Evolutionary conservation across 2,888 invertebrate genomes (phyloP), one percentile per base, ranked within the genome.

Genomic region (Nomada hirtipes): DNA sequence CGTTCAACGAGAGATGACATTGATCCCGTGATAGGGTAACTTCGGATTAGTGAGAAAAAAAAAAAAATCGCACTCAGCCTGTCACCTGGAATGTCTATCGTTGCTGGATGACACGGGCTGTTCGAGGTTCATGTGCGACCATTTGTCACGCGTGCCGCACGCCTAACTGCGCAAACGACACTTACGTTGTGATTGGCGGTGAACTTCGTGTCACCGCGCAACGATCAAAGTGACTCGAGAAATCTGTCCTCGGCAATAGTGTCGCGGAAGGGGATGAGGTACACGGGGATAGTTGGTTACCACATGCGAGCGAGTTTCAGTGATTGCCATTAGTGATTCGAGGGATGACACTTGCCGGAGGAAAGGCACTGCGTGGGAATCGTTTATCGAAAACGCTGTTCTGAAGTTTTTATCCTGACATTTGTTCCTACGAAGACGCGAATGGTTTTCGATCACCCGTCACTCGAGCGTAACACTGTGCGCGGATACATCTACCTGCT

Each of bases 311-410:
- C 18, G 29, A 20, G 13, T 23, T 50, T 9, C 0, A 29, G 64
- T 44, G 59, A 10, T 42, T 4, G 11, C n/a, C 26, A 15, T 55
- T 9, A 18, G 11, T 42, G 53, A 44, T 11, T 15, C 2, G 2
- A 23, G 1, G 52, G 64, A 60, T 60, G 47, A 60, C 59, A 55
- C 64, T 70, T 59, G 70, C 70, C 65, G 29, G 64, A 42, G 47
- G n/a, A 9, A 36, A 42, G 2, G 11, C n/a, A 26, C 52, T 42
- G n/a, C 29, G 60, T 42, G 53, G 63, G 13, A 50, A 20, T 13
- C 9, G 1, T 29, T 57, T 1, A 4, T 20, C 20, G n/a, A 42
- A 20, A 18, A 57, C n/a, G 20, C 11, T n/a, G 50, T 2, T 4
- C 11, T 0, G 23, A 7, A 15, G 2, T 47, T 47, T 15, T 29